Conservation (phyloP, 2,888 invertebrate species). For the Brassicogethes aeneus region DNA sequence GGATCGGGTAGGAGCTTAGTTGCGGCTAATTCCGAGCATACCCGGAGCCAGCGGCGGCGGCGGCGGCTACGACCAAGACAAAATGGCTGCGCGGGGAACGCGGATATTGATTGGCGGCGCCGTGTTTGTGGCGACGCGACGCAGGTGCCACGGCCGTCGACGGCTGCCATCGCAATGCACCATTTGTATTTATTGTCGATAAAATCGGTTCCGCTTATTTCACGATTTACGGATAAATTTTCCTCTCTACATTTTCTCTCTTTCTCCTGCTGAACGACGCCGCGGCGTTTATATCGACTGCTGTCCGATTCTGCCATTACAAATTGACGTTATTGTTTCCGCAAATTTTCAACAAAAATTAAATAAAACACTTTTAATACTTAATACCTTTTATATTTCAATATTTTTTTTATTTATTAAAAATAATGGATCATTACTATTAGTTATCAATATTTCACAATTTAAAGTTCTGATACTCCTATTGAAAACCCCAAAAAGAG, state of each 20-base stretch:
- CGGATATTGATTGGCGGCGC: slow-evolving; percentile 36
- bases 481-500: too few relatives aligned
- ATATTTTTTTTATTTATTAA: too few relatives aligned
- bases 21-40: slow-evolving; percentile 30
- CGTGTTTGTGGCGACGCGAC: slow-evolving; percentile 25
- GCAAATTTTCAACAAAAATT: too few relatives aligned
- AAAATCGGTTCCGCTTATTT: slow-evolving; percentile 36
- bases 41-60: background rate
- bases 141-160: slow-evolving; percentile 31
- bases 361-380: too few relatives aligned
- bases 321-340: too few relatives aligned
- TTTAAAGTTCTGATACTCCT: too few relatives aligned
- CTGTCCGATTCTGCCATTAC: too few relatives aligned
- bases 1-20: slow-evolving; percentile 13
- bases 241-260: background rate
- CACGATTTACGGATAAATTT: slow-evolving; percentile 3
- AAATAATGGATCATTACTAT: too few relatives aligned
- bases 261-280: background rate
- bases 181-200: slow-evolving; percentile 40
- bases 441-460: too few relatives aligned
- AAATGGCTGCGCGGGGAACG: slow-evolving; percentile 41
- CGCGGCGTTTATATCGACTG: too few relatives aligned
- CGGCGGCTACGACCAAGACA: slow-evolving; percentile 41
- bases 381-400: too few relatives aligned
- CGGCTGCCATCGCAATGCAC: slow-evolving; percentile 39